Conservation (phyloP, 2,113 vertebrate species). For the Ascaphus truei region DNA sequence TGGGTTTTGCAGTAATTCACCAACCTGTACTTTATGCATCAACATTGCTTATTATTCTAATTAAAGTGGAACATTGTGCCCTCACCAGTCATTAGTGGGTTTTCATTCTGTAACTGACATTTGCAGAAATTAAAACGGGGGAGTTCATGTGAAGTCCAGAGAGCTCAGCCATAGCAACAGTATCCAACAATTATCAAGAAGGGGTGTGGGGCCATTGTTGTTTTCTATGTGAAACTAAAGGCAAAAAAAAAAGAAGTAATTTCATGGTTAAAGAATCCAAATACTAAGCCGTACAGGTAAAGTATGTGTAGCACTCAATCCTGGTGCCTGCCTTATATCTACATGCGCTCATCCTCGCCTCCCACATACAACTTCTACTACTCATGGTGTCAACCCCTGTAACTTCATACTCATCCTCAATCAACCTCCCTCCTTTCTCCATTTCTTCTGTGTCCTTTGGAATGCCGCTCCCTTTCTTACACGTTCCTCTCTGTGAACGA, state of each 20-base stretch:
- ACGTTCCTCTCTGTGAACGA: no score
- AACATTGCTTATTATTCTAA: constrained; percentile 77
- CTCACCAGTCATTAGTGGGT: constrained; percentile 75
- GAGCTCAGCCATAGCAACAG: constrained; percentile 75
- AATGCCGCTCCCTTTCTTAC: no score
- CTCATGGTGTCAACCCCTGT: no score
- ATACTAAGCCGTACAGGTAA: constrained; percentile 44
- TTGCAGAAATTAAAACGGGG: constrained; percentile 74
- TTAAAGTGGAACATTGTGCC: constrained; percentile 74
- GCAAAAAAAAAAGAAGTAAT: constrained; percentile 44
- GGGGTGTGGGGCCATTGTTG: constrained; percentile 65
- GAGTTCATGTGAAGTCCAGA: constrained; percentile 75
- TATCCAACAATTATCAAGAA: constrained; percentile 74
- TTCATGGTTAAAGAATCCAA: constrained; percentile 42
- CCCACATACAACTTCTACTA: no score
- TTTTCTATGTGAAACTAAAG: constrained; percentile 48
- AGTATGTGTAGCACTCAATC: no score
- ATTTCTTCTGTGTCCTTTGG: no score
- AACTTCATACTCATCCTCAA: no score
- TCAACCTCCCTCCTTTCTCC: no score
- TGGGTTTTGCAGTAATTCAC: constrained; percentile 63
- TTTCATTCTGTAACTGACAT: constrained; percentile 79
- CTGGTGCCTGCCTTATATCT: no score
- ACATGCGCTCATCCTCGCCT: no score
- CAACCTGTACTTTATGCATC: constrained; percentile 74